phyloP scores from a whole-genome alignment of 2,797 vertebrate genomes.

The Clarias pachynema region DNA sequence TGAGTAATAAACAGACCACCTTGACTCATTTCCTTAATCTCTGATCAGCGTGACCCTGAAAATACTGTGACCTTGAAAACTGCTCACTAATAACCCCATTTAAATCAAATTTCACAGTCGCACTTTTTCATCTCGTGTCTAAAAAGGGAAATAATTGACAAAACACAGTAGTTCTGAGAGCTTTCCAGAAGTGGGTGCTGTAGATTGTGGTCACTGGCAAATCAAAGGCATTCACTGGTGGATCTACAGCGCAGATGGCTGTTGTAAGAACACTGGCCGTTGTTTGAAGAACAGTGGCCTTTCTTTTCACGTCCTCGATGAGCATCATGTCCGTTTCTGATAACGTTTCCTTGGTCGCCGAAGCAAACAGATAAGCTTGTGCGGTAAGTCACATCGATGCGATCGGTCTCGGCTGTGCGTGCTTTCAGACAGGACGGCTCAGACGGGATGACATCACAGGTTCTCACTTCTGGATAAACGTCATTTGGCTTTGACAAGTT shows the following conservation, averaged over 20 bases:
- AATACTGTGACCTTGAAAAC: slow-evolving; percentile 10
- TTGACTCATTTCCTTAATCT: slow-evolving; percentile 44
- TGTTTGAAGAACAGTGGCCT: slow-evolving; percentile 46
- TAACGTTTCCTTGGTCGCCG: slow-evolving; percentile 48
- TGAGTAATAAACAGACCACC: slow-evolving; percentile 35
- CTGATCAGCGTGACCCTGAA: slow-evolving; percentile 34
- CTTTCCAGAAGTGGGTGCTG: slow-evolving; percentile 23
- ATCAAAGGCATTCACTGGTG: slow-evolving; percentile 49
- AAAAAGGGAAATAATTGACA: slow-evolving; percentile 39
- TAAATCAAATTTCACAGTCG: slow-evolving; percentile 11
- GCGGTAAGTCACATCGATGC: slow-evolving; percentile 34
- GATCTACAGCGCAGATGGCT: slow-evolving; percentile 28
- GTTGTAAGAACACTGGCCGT: slow-evolving; percentile 37
- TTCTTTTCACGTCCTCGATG: slow-evolving; percentile 18
- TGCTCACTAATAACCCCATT: slow-evolving; percentile 46
- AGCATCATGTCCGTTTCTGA: slow-evolving; percentile 41
- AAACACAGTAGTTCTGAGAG: slow-evolving; percentile 28
- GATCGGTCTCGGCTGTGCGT: slow-evolving; percentile 21
- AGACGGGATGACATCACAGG: slow-evolving; percentile 33
- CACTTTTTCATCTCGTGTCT: slow-evolving; percentile 40
- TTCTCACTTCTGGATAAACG: slow-evolving; percentile 11
- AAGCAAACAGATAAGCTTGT: slow-evolving; percentile 43
- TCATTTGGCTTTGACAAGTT: slow-evolving; percentile 17
- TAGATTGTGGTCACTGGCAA: slow-evolving; percentile 35
- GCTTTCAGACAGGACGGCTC: slow-evolving; percentile 32